Conservation (phyloP, 2,113 vertebrate genomes). For the Hippocampus barbouri region DNA sequence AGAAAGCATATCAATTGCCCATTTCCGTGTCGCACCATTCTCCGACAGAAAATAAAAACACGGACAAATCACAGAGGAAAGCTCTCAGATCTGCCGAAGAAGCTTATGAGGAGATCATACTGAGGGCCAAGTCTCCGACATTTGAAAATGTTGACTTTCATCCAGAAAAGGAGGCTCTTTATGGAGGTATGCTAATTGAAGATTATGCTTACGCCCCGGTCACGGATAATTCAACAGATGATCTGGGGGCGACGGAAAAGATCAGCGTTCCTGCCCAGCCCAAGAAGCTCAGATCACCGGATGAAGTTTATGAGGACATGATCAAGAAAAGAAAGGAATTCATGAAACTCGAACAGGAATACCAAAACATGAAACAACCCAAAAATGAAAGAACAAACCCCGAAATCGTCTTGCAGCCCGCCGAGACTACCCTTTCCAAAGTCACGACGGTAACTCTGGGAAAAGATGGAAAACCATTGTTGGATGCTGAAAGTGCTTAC, state of each 20-base stretch:
- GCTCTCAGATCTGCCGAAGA: constrained; percentile 86
- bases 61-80: constrained; percentile 67
- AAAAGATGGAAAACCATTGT: constrained; percentile 81
- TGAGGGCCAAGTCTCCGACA: constrained; percentile 81
- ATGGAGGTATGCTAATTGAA: constrained; percentile 94
- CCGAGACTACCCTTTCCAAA: constrained; percentile 76
- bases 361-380: constrained; percentile 74
- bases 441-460: constrained; percentile 67
- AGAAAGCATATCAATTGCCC: constrained; percentile 90
- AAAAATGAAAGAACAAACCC: constrained; percentile 73
- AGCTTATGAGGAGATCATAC: constrained; percentile 91
- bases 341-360: constrained; percentile 80
- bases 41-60: constrained; percentile 82
- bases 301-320: constrained; percentile 86
- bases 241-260: constrained; percentile 69
- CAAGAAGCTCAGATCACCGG: constrained; percentile 78
- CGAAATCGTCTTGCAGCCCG: constrained; percentile 82
- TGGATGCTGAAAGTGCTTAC: constrained; percentile 90
- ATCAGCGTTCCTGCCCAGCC: constrained; percentile 74
- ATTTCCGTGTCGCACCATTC: constrained; percentile 88
- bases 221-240: constrained; percentile 78
- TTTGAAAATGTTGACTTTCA: constrained; percentile 73
- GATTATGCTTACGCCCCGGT: constrained; percentile 94
- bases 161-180: constrained; percentile 86
- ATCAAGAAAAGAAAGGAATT: constrained; percentile 79